Conservation (phyloP, 2,113 vertebrate species). For the Nymphicus hollandicus region DNA sequence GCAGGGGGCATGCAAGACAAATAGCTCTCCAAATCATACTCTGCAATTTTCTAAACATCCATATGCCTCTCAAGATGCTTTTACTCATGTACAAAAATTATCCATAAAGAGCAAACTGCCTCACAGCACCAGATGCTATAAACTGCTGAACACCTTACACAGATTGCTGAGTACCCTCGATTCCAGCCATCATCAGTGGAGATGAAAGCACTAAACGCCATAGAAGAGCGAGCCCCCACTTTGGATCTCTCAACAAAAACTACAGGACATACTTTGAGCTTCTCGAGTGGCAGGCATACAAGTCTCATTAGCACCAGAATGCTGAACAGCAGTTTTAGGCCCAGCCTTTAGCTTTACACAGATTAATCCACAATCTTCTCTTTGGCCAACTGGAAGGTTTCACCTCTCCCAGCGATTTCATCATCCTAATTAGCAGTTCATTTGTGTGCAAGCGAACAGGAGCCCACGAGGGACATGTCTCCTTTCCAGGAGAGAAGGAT, state of each 20-base stretch:
- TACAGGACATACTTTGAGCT: slow-evolving; percentile 21
- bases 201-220: not conserved
- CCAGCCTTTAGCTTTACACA: slow-evolving; percentile 14
- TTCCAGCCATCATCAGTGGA: not conserved
- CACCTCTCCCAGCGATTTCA: slow-evolving; percentile 56
- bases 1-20: slow-evolving; percentile 11
- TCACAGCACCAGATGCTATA: not conserved
- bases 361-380: slow-evolving; percentile 57
- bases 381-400: slow-evolving; percentile 53
- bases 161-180: not conserved
- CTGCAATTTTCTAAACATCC: slow-evolving; percentile 27
- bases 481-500: slow-evolving; percentile 46
- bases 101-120: not conserved
- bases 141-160: not conserved
- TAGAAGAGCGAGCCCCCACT: not conserved
- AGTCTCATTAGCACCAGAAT: slow-evolving; percentile 63
- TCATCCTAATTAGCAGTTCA: slow-evolving; percentile 61
- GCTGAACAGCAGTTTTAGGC: slow-evolving; percentile 50
- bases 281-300: slow-evolving; percentile 32
- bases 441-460: not conserved
- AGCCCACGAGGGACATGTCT: slow-evolving; percentile 32
- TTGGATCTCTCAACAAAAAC: not conserved
- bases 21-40: slow-evolving; percentile 19
- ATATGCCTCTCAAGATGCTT: slow-evolving; percentile 53
- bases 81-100: not conserved